A percentile compares a stretch with the other conserved stretches of the same genome.
Conservation (phyloP, 2,888 invertebrate genomes). For the Fragum whitleyi region DNA sequence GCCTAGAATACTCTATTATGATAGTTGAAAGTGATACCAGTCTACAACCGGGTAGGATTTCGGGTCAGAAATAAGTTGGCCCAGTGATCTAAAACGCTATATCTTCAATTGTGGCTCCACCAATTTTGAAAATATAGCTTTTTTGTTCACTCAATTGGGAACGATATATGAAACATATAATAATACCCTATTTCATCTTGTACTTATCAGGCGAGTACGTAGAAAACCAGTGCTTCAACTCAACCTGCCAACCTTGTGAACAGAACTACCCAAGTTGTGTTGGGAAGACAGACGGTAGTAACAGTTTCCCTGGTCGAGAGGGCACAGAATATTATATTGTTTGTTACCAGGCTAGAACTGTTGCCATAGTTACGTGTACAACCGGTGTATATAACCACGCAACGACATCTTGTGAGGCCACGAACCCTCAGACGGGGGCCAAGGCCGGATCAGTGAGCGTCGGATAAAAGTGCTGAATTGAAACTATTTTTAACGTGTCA, state of each 20-base stretch:
- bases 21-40: no score
- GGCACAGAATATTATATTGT: conserved; percentile 73
- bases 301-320: conserved; percentile 69
- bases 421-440: conserved; percentile 48
- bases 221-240: conserved; percentile 72
- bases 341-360: conserved; percentile 74
- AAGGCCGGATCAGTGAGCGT: conserved; percentile 34
- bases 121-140: no score
- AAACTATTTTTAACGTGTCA: not conserved
- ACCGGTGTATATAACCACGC: conserved; percentile 69
- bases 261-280: conserved; percentile 72
- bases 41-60: no score
- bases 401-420: conserved; percentile 57
- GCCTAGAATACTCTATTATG: no score
- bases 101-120: no score
- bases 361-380: conserved; percentile 73
- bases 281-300: conserved; percentile 71
- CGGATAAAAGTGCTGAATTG: not conserved
- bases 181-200: no score
- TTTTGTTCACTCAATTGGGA: no score
- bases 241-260: conserved; percentile 71
- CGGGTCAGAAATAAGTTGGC: no score
- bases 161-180: no score
- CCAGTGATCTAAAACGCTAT: no score
- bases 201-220: conserved; percentile 77